Evolutionary conservation across 2,113 vertebrate species (phyloP).

Genomic region (Thamnaconus septentrionalis): DNA sequence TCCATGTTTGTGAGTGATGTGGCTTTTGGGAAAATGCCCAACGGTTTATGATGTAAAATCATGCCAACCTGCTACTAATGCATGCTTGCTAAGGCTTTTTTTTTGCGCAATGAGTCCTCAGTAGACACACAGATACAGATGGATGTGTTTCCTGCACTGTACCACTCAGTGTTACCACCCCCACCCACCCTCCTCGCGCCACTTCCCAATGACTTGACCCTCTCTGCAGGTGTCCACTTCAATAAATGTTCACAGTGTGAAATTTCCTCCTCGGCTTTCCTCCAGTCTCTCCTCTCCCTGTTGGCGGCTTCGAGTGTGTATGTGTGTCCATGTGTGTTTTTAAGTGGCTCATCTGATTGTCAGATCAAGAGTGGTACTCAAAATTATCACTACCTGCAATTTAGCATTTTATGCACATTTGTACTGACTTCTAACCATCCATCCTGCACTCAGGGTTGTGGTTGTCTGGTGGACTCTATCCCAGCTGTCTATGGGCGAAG

Average conservation of each 20-base stretch:
- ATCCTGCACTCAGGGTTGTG: too few relatives aligned
- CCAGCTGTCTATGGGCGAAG: too few relatives aligned
- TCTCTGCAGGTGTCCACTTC: slow-evolving; percentile 51
- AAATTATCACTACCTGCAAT: too few relatives aligned
- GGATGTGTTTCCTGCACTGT: slow-evolving; percentile 29
- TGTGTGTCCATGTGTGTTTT: slow-evolving; percentile 9
- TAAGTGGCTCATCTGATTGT: not conserved
- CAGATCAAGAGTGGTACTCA: too few relatives aligned
- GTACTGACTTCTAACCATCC: too few relatives aligned
- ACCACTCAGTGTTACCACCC: slow-evolving; percentile 7
- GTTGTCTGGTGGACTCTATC: too few relatives aligned
- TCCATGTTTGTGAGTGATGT: slow-evolving; percentile 29
- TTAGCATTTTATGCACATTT: too few relatives aligned
- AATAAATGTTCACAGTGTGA: slow-evolving; percentile 57
- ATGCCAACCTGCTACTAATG: slow-evolving; percentile 65
- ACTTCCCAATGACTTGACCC: slow-evolving; percentile 21
- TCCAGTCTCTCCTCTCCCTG: slow-evolving; percentile 42
- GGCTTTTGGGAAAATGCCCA: slow-evolving; percentile 60
- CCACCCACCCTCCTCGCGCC: not conserved
- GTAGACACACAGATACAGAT: slow-evolving; percentile 38
- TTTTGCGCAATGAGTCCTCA: slow-evolving; percentile 25
- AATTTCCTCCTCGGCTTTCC: slow-evolving; percentile 34
- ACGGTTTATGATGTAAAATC: slow-evolving; percentile 62
- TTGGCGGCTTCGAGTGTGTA: slow-evolving; percentile 20
- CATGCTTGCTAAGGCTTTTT: slow-evolving; percentile 44